A percentile compares a stretch with the other conserved stretches of the same genome.
phyloP scores from a whole-genome alignment of 2,888 invertebrate species.

The Lottia scabra region DNA sequence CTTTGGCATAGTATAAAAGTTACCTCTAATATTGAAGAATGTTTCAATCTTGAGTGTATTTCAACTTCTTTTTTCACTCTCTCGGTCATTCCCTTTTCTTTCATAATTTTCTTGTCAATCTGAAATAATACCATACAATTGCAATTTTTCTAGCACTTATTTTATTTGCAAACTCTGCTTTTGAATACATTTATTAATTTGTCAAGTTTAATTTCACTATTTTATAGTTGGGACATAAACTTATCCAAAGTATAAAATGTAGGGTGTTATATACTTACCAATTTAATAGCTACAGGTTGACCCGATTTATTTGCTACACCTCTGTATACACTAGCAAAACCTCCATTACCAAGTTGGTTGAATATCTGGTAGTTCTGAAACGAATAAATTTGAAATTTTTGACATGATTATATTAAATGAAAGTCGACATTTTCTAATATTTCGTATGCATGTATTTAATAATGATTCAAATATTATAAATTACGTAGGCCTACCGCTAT shows the following conservation, averaged over 20 bases:
- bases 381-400: background rate
- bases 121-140: constrained; percentile 31
- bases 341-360: constrained; percentile 90
- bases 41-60: constrained; percentile 90
- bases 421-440: too few relatives aligned
- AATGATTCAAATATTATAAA: too few relatives aligned
- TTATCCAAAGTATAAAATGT: too few relatives aligned
- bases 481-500: too few relatives aligned
- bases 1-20: background rate
- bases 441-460: too few relatives aligned
- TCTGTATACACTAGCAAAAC: constrained; percentile 91
- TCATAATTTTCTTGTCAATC: constrained; percentile 92
- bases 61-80: constrained; percentile 91
- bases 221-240: too few relatives aligned
- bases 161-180: too few relatives aligned
- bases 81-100: constrained; percentile 84
- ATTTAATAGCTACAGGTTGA: constrained; percentile 91
- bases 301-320: constrained; percentile 84
- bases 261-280: constrained; percentile 73
- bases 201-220: too few relatives aligned
- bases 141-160: too few relatives aligned
- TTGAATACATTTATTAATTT: too few relatives aligned
- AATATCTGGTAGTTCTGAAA: constrained; percentile 80
- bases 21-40: constrained; percentile 84
- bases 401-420: background rate